Evolutionary conservation across 2,797 vertebrate species (phyloP).

Genomic region (Botia kubotai): DNA sequence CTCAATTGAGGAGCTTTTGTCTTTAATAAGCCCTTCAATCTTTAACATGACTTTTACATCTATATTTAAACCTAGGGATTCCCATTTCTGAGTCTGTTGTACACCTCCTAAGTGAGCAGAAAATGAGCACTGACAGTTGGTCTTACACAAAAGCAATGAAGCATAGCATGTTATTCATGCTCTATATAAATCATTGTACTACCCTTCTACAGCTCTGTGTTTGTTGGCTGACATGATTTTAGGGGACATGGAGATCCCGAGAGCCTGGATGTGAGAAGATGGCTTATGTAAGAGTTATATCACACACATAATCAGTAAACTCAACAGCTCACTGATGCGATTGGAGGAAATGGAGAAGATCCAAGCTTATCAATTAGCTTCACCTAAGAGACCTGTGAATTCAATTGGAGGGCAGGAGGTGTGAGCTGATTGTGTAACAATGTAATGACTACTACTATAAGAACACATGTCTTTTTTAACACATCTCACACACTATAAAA

Average conservation of each 20-base stretch:
- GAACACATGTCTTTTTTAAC: neutral
- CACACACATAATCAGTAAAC: constrained; percentile 23
- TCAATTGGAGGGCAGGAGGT: constrained; percentile 20
- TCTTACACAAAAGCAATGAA: neutral
- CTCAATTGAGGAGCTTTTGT: neutral
- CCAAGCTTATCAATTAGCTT: constrained; percentile 32
- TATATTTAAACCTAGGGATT: constrained; percentile 10
- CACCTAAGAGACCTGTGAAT: constrained; percentile 19
- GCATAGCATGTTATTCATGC: constrained; percentile 18
- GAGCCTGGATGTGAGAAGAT: constrained; percentile 22
- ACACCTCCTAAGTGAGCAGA: constrained; percentile 12
- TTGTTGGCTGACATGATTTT: constrained; percentile 28
- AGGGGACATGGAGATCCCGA: neutral
- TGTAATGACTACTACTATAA: neutral
- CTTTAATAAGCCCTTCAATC: constrained; percentile 25
- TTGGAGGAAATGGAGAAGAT: constrained; percentile 10
- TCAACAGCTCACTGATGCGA: constrained; percentile 33
- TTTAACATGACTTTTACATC: constrained; percentile 10
- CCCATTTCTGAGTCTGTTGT: neutral
- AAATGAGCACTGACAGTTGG: constrained; percentile 32
- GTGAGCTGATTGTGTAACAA: neutral
- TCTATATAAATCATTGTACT: constrained; percentile 37
- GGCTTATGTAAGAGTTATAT: constrained; percentile 43
- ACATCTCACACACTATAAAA: neutral
- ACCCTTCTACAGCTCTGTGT: neutral